Evolutionary conservation across 37 sponge, comb jelly and placozoan species (phyloP).

Genomic region (Crambe crambe): DNA sequence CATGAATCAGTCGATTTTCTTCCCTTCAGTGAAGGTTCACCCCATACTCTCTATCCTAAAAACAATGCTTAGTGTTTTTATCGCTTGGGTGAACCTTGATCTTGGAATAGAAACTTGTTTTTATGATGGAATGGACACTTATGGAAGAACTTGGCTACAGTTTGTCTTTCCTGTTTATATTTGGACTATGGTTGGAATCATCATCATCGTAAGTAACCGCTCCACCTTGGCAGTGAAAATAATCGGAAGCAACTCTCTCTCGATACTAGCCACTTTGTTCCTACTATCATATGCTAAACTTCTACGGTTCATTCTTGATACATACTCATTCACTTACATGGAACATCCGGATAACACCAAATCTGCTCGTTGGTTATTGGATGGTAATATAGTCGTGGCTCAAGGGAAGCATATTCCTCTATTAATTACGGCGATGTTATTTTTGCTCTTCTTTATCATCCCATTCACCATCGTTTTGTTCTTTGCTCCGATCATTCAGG

Average conservation of each 20-base stretch:
- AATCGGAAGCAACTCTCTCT: neutral
- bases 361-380: too few relatives aligned
- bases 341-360: too few relatives aligned
- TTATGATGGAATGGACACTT: conserved; percentile 41
- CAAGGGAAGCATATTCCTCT: conserved; percentile 1
- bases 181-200: neutral
- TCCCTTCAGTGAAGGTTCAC: neutral
- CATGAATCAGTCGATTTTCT: too few relatives aligned
- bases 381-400: too few relatives aligned
- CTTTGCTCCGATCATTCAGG: neutral
- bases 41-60: neutral
- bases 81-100: conserved; percentile 36
- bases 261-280: conserved; percentile 3
- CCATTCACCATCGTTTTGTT: conserved; percentile 3
- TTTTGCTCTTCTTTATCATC: neutral
- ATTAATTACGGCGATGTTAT: neutral
- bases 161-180: conserved; percentile 30
- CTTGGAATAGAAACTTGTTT: conserved; percentile 23
- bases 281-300: conserved; percentile 19
- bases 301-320: neutral
- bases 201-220: neutral
- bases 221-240: neutral
- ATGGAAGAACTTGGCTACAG: conserved; percentile 1
- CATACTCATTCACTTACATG: neutral
- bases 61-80: neutral